Base-by-base conservation (phyloP, 2,888 invertebrate species). In the Oscheius myriophilus region DNA sequence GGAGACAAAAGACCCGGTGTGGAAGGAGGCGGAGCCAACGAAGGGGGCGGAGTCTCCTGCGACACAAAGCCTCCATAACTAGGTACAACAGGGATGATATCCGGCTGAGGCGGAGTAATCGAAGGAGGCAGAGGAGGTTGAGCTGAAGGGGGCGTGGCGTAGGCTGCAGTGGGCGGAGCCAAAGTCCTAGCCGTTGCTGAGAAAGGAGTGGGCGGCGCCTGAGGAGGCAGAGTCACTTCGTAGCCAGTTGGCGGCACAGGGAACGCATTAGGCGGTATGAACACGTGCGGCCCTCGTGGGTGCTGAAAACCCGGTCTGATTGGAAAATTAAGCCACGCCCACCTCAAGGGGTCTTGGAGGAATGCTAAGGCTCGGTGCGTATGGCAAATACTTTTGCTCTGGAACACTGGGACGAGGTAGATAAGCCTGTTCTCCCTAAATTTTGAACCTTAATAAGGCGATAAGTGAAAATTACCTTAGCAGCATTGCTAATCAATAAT, bases 401-500 rank as follows among this genome's bases (percentile, higher is more conserved):
- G 57, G 54, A 42, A 65, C 65, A 46, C 59, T 59, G 11, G 59
- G 59, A 12, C 59, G 59, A 23, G 59, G 59, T 16, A 45, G 46
- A 45, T 45, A 46, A n/a, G 46, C 59, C 16, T 59, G 59, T 16
- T 46, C n/a, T n/a, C n/a, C 59, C 46, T 57, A n/a, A n/a, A n/a
- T n/a, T n/a, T n/a, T n/a, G n/a, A n/a, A n/a, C n/a, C n/a, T n/a
- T n/a, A n/a, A n/a, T n/a, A n/a, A n/a, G n/a, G n/a, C n/a, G n/a
- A n/a, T n/a, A n/a, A n/a, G n/a, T n/a, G n/a, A n/a, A n/a, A n/a
- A 16, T 23, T 7, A 65, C 65, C 26, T 76, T 76, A 0, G 75
- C 77, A 1, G 71, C 73, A 58, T 74, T 75, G 64, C 75, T 75
- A 53, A 77, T 77, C 12, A 77, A 69, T 64, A 54, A 41, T 70